A percentile compares a stretch with the other conserved stretches of the same genome.
Conservation (phyloP, 2,888 invertebrate genomes). For the Caenorhabditis sp. region DNA sequence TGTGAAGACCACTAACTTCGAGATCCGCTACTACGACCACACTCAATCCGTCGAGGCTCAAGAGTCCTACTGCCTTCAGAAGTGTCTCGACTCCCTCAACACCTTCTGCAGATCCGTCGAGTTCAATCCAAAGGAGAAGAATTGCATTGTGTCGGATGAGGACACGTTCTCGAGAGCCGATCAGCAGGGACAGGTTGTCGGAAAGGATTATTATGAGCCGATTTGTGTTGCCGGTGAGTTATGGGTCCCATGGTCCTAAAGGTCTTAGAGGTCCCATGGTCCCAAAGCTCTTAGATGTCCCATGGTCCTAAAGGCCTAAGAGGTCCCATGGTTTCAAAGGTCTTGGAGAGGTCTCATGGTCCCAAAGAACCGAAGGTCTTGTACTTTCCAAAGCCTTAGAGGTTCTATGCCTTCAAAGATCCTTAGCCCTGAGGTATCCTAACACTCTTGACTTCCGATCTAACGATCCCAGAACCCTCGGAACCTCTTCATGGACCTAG, state of each 20-base stretch:
- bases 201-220: constrained; percentile 83
- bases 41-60: constrained; percentile 83
- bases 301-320: too few species aligned
- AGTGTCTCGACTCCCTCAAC: constrained; percentile 83
- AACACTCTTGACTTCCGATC: too few species aligned
- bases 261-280: background rate
- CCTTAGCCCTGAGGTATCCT: too few species aligned
- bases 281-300: background rate
- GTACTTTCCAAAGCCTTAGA: too few species aligned
- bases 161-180: constrained; percentile 83
- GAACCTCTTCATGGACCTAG: too few species aligned
- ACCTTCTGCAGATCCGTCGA: constrained; percentile 84
- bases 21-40: constrained; percentile 83
- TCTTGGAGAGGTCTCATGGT: too few species aligned
- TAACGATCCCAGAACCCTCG: too few species aligned
- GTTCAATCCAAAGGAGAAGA: constrained; percentile 82
- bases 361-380: too few species aligned
- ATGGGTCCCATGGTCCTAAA: background rate
- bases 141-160: constrained; percentile 83
- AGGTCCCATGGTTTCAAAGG: too few species aligned
- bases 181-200: constrained; percentile 82
- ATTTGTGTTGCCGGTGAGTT: constrained; percentile 82
- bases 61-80: constrained; percentile 83
- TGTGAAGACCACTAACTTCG: constrained; percentile 83
- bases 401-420: too few species aligned